phyloP scores from a whole-genome alignment of 2,113 vertebrate genomes.

The Falcunculus frontatus region DNA sequence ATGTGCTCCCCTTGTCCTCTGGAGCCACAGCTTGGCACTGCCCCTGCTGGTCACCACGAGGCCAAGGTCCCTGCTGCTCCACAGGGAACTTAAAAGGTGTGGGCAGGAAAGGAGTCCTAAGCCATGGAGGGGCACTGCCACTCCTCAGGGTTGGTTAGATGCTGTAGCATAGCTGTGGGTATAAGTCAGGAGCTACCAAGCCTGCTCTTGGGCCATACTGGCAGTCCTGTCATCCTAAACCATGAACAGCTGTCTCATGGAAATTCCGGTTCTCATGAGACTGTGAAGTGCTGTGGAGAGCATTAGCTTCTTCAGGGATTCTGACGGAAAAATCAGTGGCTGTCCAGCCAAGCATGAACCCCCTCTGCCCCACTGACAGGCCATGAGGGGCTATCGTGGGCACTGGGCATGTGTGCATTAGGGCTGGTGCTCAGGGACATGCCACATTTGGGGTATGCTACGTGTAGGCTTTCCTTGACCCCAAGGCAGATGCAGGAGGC shows the following conservation, averaged over 20 bases:
- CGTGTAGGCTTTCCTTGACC: conserved; percentile 76
- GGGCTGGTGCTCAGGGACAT: background rate
- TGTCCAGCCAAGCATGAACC: background rate
- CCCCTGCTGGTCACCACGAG: accelerated
- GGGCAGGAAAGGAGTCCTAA: background rate
- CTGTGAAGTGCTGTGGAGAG: background rate
- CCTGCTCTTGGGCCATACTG: background rate
- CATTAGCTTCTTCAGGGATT: background rate
- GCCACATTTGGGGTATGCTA: accelerated
- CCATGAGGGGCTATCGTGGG: accelerated
- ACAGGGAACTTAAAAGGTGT: background rate
- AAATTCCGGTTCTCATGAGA: background rate
- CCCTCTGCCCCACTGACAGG: background rate
- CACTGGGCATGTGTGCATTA: background rate
- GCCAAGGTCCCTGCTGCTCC: background rate
- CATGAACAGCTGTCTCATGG: background rate
- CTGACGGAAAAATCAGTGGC: background rate
- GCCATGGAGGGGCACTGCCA: background rate
- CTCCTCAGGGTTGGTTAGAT: background rate
- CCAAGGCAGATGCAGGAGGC: conserved; percentile 85
- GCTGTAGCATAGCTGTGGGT: background rate
- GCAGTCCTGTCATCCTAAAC: background rate
- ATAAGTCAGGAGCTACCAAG: background rate
- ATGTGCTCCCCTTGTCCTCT: background rate
- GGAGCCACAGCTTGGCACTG: background rate